These are phyloP conservation scores for Virgularia gustaviana DNA, from an alignment of 92 coral and sea anemone genomes.

Conservation along the genomic window DNA sequence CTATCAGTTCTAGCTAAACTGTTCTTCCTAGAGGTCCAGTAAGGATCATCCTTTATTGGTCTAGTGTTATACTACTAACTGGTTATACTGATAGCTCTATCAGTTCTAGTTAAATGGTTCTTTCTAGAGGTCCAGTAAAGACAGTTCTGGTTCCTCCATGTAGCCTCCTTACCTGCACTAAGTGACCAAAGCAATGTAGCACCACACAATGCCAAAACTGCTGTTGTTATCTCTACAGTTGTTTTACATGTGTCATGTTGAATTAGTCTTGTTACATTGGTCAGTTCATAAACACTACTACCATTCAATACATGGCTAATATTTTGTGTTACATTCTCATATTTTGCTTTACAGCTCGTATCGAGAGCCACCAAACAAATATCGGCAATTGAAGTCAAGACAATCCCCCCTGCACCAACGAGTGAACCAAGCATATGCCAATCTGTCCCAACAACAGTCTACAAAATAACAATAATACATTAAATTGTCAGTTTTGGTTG, in stretches of 20 bases:
- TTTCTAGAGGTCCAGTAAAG: too few relatives aligned
- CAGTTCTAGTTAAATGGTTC: too few relatives aligned
- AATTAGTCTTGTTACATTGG: conserved; percentile 7
- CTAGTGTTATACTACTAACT: too few relatives aligned
- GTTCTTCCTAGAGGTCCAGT: too few relatives aligned
- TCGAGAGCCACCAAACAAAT: conserved; percentile 45
- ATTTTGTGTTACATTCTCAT: not conserved
- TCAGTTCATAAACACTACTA: not conserved
- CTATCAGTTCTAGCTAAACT: too few relatives aligned
- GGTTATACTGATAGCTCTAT: too few relatives aligned
- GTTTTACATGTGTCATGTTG: conserved; percentile 42
- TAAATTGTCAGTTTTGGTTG: not conserved
- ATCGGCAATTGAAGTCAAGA: conserved; percentile 58
- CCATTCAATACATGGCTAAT: not conserved
- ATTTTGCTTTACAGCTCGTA: conserved; percentile 14
- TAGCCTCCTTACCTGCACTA: conserved; percentile 67
- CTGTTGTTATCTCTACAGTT: conserved; percentile 37
- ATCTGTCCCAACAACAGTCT: conserved; percentile 2
- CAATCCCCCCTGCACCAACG: conserved; percentile 61
- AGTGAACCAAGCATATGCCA: conserved; percentile 27
- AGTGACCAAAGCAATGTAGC: conserved; percentile 83
- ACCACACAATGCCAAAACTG: conserved; percentile 69
- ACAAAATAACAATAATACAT: not conserved
- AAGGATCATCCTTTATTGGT: too few relatives aligned
- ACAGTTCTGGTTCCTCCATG: too few relatives aligned